Evolutionary conservation across 2,113 vertebrate genomes (phyloP), one percentile per base, ranked within the genome.

Genomic region (Dromiciops gliroides): DNA sequence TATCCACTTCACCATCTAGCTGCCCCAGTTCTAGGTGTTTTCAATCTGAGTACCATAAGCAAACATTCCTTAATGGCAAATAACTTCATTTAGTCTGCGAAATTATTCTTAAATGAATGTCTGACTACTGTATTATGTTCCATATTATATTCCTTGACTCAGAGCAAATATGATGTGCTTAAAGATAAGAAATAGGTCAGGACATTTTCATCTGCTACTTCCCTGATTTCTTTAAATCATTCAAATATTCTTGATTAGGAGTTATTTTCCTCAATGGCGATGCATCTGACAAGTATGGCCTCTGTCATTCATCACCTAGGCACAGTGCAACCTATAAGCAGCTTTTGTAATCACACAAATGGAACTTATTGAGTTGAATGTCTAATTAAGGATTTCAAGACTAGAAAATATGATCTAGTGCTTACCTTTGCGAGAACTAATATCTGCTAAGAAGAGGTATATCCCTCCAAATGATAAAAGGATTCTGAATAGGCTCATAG

Each of bases 41-140:
- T 14, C 44, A 67, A 67, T 48, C 44, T 89, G 7, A 93, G 44
- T 95, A 92, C 25, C n/a, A 52, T 90, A 91, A 92, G 60, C 47
- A 52, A 95, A 93, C 90, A 94, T 83, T 94, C 51, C 93, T 93
- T 91, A 94, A 49, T 22, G 89, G 92, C 44, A 94, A 8, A 95
- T 92, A 89, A 47, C 48, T 26, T 0, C 3, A 48, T 93, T 89
- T 16, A 67, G 51, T 91, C 52, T 53, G 48, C 25, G 94, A 92
- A 60, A 93, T 94, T 92, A 91, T 48, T 56, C 50, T 50, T 52
- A 91, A 51, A 52, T 60, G 90, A 50, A 49, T 60, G 1, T 49
- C 60, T 94, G 93, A 95, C 24, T 89, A 23, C 47, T 91, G 47
- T 47, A 91, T 67, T 48, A 48, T 26, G 89, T 89, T 89, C 11